These are phyloP conservation scores for Copsychus sechellarum DNA, from an alignment of 2,113 vertebrate species.

Conservation along the genomic window DNA sequence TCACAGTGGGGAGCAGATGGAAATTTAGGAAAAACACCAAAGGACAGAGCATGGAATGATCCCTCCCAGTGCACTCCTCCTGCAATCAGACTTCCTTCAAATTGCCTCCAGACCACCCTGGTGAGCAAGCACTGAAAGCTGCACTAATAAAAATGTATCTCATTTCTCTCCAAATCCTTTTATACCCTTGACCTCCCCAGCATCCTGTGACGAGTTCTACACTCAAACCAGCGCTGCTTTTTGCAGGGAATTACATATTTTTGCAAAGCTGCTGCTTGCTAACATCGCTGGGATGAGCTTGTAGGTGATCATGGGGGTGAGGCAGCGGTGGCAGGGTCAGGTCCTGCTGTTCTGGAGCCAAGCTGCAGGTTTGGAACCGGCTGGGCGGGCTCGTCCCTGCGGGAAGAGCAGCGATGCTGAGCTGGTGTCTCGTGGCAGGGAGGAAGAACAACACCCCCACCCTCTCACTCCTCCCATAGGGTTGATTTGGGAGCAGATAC, in stretches of 20 bases:
- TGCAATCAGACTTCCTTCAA: background rate
- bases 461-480: background rate
- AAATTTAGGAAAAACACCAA: background rate
- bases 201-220: background rate
- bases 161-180: background rate
- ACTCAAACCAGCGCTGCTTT: background rate
- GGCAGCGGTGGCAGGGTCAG: accelerated
- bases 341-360: background rate
- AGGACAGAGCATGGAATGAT: background rate
- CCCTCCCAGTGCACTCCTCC: background rate
- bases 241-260: background rate
- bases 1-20: background rate
- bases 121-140: background rate
- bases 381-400: constrained; percentile 25
- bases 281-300: background rate
- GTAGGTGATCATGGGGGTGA: background rate
- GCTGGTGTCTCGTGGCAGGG: accelerated
- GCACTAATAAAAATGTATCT: background rate
- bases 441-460: background rate
- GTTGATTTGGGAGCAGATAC: background rate
- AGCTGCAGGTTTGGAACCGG: background rate
- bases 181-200: background rate
- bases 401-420: background rate
- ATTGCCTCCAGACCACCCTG: background rate
- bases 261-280: constrained; percentile 13